phyloP scores from a whole-genome alignment of 2,797 vertebrate genomes.

The Pagetopsis macropterus region DNA sequence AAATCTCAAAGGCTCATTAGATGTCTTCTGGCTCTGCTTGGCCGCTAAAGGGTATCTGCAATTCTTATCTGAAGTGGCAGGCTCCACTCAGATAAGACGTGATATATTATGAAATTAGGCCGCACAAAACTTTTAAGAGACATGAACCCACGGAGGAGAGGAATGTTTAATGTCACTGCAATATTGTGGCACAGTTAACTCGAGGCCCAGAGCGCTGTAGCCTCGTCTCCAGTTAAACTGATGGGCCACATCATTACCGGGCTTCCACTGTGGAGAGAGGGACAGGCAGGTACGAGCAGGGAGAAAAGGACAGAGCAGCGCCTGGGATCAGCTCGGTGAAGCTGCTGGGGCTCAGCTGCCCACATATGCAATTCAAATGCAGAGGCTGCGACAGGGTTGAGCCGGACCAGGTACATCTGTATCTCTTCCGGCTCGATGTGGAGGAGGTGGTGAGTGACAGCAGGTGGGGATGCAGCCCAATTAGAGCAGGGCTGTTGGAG shows the following conservation, averaged over 20 bases:
- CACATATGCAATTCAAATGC: conserved; percentile 85
- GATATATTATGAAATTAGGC: conserved; percentile 76
- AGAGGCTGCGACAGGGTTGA: conserved; percentile 69
- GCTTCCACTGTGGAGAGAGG: conserved; percentile 62
- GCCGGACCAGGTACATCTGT: conserved; percentile 79
- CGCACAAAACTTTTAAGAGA: conserved; percentile 78
- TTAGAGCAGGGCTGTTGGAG: conserved; percentile 83
- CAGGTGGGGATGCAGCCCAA: conserved; percentile 84
- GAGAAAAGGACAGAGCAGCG: conserved; percentile 55
- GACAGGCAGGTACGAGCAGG: conserved; percentile 59
- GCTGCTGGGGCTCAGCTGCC: conserved; percentile 72
- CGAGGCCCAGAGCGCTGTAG: conserved; percentile 69
- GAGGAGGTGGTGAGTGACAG: conserved; percentile 85
- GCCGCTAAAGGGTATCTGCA: conserved; percentile 82
- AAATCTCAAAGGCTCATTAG: conserved; percentile 87
- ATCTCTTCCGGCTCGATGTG: conserved; percentile 74
- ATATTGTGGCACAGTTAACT: conserved; percentile 59
- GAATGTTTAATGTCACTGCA: conserved; percentile 75
- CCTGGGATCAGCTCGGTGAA: conserved; percentile 63
- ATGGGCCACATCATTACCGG: conserved; percentile 83
- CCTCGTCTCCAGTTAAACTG: conserved; percentile 75
- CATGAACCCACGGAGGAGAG: conserved; percentile 55
- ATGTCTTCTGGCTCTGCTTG: conserved; percentile 74
- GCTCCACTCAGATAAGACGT: conserved; percentile 80
- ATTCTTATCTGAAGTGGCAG: conserved; percentile 81